A percentile compares a stretch with the other conserved stretches of the same genome.
phyloP scores from a whole-genome alignment of 2,113 vertebrate species.

The Microtus oregoni region DNA sequence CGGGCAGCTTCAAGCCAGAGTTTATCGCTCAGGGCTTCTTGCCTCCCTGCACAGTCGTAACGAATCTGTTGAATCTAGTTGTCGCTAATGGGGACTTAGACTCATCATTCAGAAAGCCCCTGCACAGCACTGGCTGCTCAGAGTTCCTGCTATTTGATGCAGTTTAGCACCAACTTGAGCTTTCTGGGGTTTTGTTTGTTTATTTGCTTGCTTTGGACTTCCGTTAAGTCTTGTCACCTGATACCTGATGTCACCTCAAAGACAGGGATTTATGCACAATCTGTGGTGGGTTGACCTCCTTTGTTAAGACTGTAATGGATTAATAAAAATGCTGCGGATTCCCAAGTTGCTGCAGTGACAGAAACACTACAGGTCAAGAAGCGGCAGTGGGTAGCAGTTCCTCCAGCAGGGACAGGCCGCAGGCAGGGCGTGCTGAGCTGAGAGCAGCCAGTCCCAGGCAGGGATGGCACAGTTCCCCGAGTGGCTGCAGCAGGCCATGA shows the following conservation, averaged over 20 bases:
- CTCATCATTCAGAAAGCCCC: neutral
- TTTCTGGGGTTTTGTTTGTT: neutral
- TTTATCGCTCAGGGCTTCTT: neutral
- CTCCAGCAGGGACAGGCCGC: fast-evolving
- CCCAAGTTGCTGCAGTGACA: too few species aligned
- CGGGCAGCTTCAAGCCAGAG: neutral
- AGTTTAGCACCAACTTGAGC: neutral
- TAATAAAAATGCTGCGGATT: too few species aligned
- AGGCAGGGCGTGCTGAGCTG: too few species aligned
- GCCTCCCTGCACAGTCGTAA: too few species aligned
- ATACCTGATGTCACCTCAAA: neutral
- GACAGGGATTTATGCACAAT: neutral
- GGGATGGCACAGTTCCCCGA: too few species aligned
- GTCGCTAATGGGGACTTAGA: neutral
- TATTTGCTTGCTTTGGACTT: neutral
- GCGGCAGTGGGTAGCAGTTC: too few species aligned
- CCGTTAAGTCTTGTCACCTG: neutral
- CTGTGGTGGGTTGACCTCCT: neutral
- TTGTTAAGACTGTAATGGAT: neutral
- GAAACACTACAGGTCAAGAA: too few species aligned
- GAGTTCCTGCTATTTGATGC: neutral
- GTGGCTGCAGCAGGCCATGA: too few species aligned
- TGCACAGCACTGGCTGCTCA: neutral
- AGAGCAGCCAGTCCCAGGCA: too few species aligned
- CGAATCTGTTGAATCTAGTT: neutral